Percentiles rank a stretch among this genome's conserved stretches.
Evolutionary conservation across 1,140 invertebrate genomes (phyloP).

Genomic region (Micrasema longulum): DNA sequence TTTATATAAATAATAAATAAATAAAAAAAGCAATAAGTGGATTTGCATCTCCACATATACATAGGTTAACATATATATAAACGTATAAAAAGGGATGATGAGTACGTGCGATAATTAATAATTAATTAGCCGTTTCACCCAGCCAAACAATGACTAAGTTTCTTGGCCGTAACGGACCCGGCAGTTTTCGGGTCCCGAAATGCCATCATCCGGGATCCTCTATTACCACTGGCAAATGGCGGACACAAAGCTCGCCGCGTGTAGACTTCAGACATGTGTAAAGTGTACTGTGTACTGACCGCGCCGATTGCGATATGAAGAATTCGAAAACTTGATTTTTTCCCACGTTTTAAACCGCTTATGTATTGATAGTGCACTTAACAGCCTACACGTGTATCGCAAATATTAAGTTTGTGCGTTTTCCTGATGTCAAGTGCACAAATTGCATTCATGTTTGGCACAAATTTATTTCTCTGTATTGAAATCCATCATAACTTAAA

Average conservation of each 20-base stretch:
- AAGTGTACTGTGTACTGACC: not conserved
- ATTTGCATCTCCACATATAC: too few species aligned
- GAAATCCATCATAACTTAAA: too few species aligned
- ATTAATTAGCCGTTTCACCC: too few species aligned
- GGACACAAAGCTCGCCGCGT: slow-evolving; percentile 7
- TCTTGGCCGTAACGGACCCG: not conserved
- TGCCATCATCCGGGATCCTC: slow-evolving; percentile 3
- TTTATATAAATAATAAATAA: too few species aligned
- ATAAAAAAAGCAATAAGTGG: too few species aligned
- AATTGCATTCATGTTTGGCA: too few species aligned
- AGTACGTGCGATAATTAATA: too few species aligned
- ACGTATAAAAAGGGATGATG: too few species aligned
- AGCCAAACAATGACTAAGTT: too few species aligned
- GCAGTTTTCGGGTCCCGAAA: slow-evolving; percentile 15
- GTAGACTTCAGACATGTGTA: not conserved
- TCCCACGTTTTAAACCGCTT: slow-evolving; percentile 51
- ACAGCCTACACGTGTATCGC: slow-evolving; percentile 12
- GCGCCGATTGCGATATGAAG: slow-evolving; percentile 24
- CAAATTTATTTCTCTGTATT: too few species aligned
- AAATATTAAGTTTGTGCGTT: slow-evolving; percentile 50
- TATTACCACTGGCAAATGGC: slow-evolving; percentile 1
- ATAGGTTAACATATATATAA: too few species aligned
- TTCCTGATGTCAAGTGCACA: not conserved
- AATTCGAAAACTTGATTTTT: slow-evolving; percentile 53
- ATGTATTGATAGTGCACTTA: slow-evolving; percentile 36